Conservation (phyloP, 2,113 vertebrate genomes). For the Lepisosteus oculatus region DNA sequence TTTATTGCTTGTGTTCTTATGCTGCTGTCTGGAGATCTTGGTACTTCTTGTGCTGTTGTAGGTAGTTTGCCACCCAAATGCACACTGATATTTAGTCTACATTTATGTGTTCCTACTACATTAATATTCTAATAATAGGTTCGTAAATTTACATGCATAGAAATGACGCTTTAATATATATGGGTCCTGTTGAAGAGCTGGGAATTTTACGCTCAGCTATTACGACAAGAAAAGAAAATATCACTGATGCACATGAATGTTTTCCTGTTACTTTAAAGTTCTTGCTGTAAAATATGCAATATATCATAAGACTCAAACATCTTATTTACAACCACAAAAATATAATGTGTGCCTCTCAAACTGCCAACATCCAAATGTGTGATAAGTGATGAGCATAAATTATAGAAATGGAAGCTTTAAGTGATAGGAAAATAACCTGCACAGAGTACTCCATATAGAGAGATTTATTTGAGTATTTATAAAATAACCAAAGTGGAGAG, state of each 20-base stretch:
- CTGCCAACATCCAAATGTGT: slow-evolving; percentile 2
- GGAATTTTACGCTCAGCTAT: neutral
- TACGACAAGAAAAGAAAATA: neutral
- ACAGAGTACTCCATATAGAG: neutral
- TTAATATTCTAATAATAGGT: too few species aligned
- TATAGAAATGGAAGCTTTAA: slow-evolving; percentile 1
- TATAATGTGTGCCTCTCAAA: neutral
- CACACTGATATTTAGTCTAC: too few species aligned
- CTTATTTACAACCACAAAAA: slow-evolving; percentile 4
- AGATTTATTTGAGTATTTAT: slow-evolving; percentile 7
- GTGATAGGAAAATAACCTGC: neutral
- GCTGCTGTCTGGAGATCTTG: too few species aligned
- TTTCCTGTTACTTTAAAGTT: neutral
- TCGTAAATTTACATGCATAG: too few species aligned
- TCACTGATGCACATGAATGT: neutral
- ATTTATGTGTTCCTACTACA: too few species aligned
- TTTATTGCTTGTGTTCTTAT: too few species aligned
- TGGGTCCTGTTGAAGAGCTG: neutral
- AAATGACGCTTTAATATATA: too few species aligned
- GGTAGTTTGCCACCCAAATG: too few species aligned
- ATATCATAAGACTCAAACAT: neutral
- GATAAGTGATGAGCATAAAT: slow-evolving; percentile 6
- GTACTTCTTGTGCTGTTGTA: too few species aligned
- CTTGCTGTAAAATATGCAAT: neutral
- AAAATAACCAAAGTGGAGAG: neutral